Percentiles rank a stretch among this genome's conserved stretches.
Evolutionary conservation across 2,888 invertebrate species (phyloP).

Genomic region (Dioctria rufipes): DNA sequence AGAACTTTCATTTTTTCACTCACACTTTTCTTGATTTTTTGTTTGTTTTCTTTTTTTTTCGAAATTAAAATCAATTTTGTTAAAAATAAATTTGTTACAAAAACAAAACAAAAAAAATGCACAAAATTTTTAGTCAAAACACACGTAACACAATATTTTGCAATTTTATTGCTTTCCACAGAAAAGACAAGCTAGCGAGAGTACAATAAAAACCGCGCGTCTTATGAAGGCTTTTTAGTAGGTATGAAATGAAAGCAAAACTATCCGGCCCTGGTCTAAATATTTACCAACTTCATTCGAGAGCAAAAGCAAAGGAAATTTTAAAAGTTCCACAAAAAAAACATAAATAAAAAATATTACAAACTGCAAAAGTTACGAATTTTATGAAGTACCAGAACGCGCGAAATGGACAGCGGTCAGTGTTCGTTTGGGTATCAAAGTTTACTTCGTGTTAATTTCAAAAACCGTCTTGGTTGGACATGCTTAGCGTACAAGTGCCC

Average conservation of each 20-base stretch:
- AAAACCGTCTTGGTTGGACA: constrained; percentile 58
- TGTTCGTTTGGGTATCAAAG: too few species aligned
- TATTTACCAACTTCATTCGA: constrained; percentile 11
- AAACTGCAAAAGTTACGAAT: constrained; percentile 5
- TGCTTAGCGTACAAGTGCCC: constrained; percentile 61
- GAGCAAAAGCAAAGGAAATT: constrained; percentile 4
- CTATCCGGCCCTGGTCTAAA: constrained; percentile 34
- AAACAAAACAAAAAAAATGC: constrained; percentile 5
- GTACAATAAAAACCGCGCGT: not conserved
- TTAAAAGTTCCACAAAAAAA: constrained; percentile 16
- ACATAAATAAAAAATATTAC: not conserved
- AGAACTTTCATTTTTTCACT: constrained; percentile 29
- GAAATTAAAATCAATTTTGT: not conserved
- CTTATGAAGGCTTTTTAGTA: not conserved
- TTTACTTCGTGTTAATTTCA: not conserved
- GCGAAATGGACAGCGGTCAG: constrained; percentile 4
- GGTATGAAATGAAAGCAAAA: not conserved
- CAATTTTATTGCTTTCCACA: constrained; percentile 17
- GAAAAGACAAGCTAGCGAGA: not conserved
- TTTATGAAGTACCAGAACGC: constrained; percentile 15
- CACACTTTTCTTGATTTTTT: constrained; percentile 30
- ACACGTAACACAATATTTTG: constrained; percentile 39
- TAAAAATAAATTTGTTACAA: not conserved
- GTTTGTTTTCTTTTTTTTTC: not conserved
- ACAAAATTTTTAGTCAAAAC: constrained; percentile 5